These are phyloP conservation scores for Dendroctonus valens DNA, from an alignment of 1,140 invertebrate genomes.

Conservation along the genomic window DNA sequence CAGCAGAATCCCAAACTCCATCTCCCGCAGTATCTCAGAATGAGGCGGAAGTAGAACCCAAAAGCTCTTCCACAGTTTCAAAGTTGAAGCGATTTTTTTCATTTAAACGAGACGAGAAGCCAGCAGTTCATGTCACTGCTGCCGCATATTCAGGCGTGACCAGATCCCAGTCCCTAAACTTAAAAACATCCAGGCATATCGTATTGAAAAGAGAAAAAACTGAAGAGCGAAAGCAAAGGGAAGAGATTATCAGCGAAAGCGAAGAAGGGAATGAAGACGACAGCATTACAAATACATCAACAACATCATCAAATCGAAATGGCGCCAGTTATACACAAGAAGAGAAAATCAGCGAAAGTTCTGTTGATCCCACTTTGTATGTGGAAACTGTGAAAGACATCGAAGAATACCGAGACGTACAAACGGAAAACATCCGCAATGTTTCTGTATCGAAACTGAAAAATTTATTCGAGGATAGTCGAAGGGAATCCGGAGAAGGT, in stretches of 20 bases:
- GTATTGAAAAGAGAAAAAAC: not conserved
- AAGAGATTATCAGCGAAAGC: not conserved
- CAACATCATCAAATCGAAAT: not conserved
- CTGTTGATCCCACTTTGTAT: constrained; percentile 6
- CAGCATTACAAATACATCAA: too few species aligned
- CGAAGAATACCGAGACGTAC: constrained; percentile 9
- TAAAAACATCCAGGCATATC: not conserved
- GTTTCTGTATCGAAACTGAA: constrained; percentile 28
- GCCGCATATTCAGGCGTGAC: constrained; percentile 10
- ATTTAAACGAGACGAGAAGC: constrained; percentile 15
- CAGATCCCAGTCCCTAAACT: constrained; percentile 14
- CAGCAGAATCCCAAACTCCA: not conserved
- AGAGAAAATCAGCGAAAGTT: not conserved
- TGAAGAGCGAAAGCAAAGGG: not conserved
- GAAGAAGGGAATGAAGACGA: not conserved
- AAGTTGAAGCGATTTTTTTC: constrained; percentile 26
- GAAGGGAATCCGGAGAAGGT: constrained; percentile 23
- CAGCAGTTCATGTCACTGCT: not conserved
- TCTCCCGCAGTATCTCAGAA: not conserved
- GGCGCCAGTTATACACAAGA: not conserved
- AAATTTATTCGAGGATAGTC: constrained; percentile 20
- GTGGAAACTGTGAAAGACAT: constrained; percentile 9
- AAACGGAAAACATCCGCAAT: not conserved
- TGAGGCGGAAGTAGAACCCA: not conserved
- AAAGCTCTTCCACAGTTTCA: constrained; percentile 11